Percentiles rank a stretch among this genome's conserved stretches.
Evolutionary conservation across 2,888 invertebrate species (phyloP).

Genomic region (Patella pellucida): DNA sequence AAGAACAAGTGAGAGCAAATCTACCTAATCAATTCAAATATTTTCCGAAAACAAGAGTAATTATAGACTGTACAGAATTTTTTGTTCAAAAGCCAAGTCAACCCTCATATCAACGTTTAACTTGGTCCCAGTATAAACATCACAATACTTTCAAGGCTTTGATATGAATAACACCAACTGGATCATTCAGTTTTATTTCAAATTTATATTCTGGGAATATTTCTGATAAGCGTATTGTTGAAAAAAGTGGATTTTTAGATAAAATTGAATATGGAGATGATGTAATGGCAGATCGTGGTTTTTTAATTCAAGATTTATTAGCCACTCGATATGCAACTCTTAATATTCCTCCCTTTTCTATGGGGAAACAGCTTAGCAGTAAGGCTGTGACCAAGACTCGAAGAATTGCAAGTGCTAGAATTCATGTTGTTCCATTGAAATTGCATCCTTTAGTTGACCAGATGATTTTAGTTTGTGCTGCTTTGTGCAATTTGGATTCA

Average conservation of each 20-base stretch:
- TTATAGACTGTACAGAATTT: conserved; percentile 11
- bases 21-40: not conserved
- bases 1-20: not conserved
- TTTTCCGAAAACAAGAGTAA: not conserved
- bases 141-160: conserved; percentile 29
- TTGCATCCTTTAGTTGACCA: conserved; percentile 19
- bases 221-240: conserved; percentile 30
- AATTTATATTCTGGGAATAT: conserved; percentile 32
- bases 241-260: conserved; percentile 29
- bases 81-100: conserved; percentile 29
- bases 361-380: conserved; percentile 23
- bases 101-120: conserved; percentile 25
- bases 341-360: conserved; percentile 33
- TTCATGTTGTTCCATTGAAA: conserved; percentile 29
- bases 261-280: conserved; percentile 23
- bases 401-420: conserved; percentile 30
- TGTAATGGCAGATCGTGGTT: conserved; percentile 31
- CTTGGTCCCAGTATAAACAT: conserved; percentile 30
- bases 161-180: conserved; percentile 23
- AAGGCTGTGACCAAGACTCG: conserved; percentile 30
- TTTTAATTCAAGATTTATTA: conserved; percentile 25
- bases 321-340: conserved; percentile 24
- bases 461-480: conserved; percentile 16
- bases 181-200: conserved; percentile 26
- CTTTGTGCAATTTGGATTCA: conserved; percentile 20